Conservation (phyloP, 2,888 invertebrate genomes). For the Parnassius orleans region DNA sequence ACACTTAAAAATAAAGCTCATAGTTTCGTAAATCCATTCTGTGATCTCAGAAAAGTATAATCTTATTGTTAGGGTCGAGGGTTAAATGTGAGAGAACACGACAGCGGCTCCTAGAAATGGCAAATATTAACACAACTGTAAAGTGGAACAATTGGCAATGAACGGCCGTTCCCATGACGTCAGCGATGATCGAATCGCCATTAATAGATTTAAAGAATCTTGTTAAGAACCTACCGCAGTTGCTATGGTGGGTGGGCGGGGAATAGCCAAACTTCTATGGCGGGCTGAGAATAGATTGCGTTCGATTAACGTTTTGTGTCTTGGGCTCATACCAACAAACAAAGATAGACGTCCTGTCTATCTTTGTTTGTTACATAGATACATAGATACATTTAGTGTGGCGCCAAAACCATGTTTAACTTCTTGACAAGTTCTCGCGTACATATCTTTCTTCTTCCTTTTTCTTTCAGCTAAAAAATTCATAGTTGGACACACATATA, state of each 20-base stretch:
- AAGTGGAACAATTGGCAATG: constrained; percentile 23
- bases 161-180: constrained; percentile 10
- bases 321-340: no score
- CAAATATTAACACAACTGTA: constrained; percentile 5
- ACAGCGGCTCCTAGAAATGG: constrained; percentile 13
- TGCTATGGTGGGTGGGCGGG: not conserved
- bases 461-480: no score
- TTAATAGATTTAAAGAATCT: constrained; percentile 8
- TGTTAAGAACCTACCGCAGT: not conserved
- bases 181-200: constrained; percentile 16
- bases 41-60: constrained; percentile 3
- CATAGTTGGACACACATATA: no score
- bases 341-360: no score
- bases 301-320: no score
- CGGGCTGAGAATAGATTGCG: no score
- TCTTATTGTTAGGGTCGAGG: constrained; percentile 13
- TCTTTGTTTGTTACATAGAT: no score
- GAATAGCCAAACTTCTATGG: no score
- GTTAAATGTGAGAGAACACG: not conserved
- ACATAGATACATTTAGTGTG: no score
- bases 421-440: no score
- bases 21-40: not conserved
- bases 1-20: constrained; percentile 1
- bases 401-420: no score
- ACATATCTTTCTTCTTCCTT: no score